Evolutionary conservation across 2,113 vertebrate species (phyloP).

Genomic region (Eidolon helvum): DNA sequence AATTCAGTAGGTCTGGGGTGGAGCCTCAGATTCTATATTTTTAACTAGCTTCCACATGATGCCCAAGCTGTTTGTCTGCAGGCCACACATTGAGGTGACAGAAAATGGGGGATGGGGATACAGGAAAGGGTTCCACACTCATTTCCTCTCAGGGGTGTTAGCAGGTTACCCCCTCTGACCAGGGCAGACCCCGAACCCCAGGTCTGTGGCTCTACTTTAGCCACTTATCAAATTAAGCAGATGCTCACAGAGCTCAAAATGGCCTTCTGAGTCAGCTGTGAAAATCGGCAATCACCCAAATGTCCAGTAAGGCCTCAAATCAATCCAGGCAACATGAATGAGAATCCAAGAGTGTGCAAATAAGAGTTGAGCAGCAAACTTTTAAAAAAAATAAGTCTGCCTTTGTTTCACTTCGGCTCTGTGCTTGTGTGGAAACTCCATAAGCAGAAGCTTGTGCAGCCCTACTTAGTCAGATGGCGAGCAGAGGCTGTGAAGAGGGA

Average conservation of each 20-base stretch:
- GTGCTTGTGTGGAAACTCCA: background rate
- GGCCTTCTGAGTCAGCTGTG: background rate
- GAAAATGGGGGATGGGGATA: background rate
- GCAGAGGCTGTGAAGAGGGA: background rate
- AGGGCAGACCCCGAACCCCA: background rate
- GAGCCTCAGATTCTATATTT: background rate
- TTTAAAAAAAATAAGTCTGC: background rate
- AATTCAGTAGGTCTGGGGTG: background rate
- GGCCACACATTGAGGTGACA: background rate
- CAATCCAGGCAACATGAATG: background rate
- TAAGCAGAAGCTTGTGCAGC: background rate
- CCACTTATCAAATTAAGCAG: background rate
- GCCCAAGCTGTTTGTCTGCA: background rate
- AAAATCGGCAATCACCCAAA: background rate
- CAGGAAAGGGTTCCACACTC: background rate
- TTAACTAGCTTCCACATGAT: background rate
- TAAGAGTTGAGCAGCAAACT: background rate
- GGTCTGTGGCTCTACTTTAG: background rate
- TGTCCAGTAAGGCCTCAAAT: background rate
- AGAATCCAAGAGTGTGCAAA: background rate
- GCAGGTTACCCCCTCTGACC: background rate
- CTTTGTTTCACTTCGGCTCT: constrained; percentile 58
- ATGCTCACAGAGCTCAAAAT: background rate
- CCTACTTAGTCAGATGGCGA: background rate
- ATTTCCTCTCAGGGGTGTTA: background rate